Evolutionary conservation across 2,888 invertebrate genomes (phyloP).

Genomic region (Pediacus dermestoides): DNA sequence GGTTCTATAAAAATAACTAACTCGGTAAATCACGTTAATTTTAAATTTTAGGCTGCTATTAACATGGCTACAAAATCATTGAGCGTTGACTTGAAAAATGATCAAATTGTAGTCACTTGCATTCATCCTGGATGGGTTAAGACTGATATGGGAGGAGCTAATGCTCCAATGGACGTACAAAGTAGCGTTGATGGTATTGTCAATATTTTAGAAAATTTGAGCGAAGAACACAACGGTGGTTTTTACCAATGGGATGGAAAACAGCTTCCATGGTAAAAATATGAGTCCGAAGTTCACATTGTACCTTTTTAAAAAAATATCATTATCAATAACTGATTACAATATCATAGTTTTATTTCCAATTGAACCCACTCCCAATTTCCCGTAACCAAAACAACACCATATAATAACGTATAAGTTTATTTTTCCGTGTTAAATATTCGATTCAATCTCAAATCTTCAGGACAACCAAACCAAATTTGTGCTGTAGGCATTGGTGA

Average conservation of each 20-base stretch:
- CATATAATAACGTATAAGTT: neutral
- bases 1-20: conserved; percentile 56
- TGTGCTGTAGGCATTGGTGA: conserved; percentile 64
- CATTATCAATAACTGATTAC: no score
- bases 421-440: neutral
- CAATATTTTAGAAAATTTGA: conserved; percentile 60
- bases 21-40: conserved; percentile 1
- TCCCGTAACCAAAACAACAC: neutral
- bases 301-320: no score
- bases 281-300: neutral
- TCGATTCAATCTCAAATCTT: conserved; percentile 32
- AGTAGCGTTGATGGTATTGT: conserved; percentile 66
- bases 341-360: no score
- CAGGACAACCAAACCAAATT: conserved; percentile 66
- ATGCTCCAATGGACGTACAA: conserved; percentile 70
- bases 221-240: conserved; percentile 66
- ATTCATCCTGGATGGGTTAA: conserved; percentile 92
- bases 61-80: conserved; percentile 85
- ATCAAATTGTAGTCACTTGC: conserved; percentile 68
- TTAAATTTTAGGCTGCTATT: conserved; percentile 66
- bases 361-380: no score
- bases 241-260: conserved; percentile 78
- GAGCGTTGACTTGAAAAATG: conserved; percentile 72
- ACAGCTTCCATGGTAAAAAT: conserved; percentile 65
- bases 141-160: conserved; percentile 83